Evolutionary conservation across 2,888 invertebrate species (phyloP).

Genomic region (Lasius fuliginosus): DNA sequence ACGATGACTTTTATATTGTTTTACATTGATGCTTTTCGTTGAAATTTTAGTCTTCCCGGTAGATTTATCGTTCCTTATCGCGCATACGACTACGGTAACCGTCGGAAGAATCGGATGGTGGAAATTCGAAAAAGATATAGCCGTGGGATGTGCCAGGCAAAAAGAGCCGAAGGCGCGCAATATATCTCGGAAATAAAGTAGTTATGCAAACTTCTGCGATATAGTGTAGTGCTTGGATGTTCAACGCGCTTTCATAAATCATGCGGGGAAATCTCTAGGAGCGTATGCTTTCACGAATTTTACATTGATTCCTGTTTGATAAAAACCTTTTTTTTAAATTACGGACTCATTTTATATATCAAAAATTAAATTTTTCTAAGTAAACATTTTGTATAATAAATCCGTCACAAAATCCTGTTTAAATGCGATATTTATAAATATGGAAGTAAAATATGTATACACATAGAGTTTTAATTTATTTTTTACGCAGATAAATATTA

Average conservation of each 20-base stretch:
- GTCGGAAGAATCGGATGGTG: constrained; percentile 40
- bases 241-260: constrained; percentile 35
- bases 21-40: not conserved
- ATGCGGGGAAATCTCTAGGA: constrained; percentile 35
- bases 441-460: not conserved
- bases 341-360: not conserved
- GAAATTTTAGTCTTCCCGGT: not conserved
- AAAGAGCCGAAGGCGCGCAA: constrained; percentile 49
- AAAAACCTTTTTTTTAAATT: not conserved
- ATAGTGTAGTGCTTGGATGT: constrained; percentile 38
- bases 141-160: constrained; percentile 46
- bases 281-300: constrained; percentile 43
- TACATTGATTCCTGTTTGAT: not conserved
- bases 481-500: constrained; percentile 11
- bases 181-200: constrained; percentile 55
- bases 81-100: constrained; percentile 15
- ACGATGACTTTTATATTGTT: constrained; percentile 31
- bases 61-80: constrained; percentile 33
- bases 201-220: constrained; percentile 53
- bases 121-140: constrained; percentile 52
- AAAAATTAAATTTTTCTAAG: not conserved
- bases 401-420: not conserved
- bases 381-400: not conserved
- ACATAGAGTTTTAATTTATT: not conserved
- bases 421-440: not conserved